Evolutionary conservation across 2,113 vertebrate species (phyloP).

Genomic region (Thinocorus orbignyianus): DNA sequence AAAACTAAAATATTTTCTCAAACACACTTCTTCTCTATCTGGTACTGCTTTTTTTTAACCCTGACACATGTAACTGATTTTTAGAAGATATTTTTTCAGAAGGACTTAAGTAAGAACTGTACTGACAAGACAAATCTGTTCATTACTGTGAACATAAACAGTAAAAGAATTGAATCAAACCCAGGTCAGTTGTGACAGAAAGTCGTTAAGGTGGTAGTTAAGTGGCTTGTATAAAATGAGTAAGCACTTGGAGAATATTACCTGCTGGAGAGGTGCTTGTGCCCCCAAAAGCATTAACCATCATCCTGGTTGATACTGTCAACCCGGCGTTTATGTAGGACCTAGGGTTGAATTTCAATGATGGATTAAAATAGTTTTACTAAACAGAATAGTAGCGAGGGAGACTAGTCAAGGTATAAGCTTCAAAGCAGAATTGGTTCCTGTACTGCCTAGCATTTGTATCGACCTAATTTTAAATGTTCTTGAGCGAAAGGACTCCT

Average conservation of each 20-base stretch:
- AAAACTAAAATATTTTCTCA: neutral
- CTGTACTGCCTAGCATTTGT: neutral
- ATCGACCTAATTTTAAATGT: neutral
- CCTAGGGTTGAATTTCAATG: neutral
- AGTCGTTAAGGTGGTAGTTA: constrained; percentile 10
- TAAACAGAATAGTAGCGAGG: neutral
- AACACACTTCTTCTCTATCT: neutral
- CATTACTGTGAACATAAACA: constrained; percentile 12
- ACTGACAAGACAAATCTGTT: constrained; percentile 22
- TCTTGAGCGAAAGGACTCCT: neutral
- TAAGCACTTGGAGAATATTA: neutral
- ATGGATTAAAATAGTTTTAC: neutral
- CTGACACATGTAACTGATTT: neutral
- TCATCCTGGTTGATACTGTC: neutral
- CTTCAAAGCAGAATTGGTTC: neutral
- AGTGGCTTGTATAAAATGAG: constrained; percentile 5
- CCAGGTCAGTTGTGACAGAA: neutral
- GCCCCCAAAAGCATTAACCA: neutral
- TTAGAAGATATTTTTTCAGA: neutral
- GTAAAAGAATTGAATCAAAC: constrained; percentile 2
- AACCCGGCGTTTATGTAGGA: neutral
- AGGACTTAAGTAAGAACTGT: neutral
- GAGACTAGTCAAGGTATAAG: neutral
- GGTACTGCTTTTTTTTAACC: neutral
- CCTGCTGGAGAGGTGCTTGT: neutral